These are phyloP conservation scores for Leiothrix lutea DNA, from an alignment of 2,113 vertebrate species.

Conservation along the genomic window DNA sequence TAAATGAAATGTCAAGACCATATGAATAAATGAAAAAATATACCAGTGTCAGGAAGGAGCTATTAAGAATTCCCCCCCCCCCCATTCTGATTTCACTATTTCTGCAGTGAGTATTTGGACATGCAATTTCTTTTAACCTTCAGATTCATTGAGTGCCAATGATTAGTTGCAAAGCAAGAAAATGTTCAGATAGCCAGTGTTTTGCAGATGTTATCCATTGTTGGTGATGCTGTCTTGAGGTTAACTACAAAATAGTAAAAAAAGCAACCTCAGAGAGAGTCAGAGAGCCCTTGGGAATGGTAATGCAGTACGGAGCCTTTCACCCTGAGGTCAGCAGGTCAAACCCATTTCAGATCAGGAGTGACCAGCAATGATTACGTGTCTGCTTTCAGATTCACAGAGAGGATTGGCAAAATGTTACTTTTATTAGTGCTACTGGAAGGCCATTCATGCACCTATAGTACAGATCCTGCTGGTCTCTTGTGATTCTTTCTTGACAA, in stretches of 20 bases:
- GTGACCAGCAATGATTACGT: slow-evolving; percentile 16
- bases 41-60: neutral
- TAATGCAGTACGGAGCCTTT: slow-evolving; percentile 58
- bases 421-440: slow-evolving; percentile 11
- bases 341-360: slow-evolving; percentile 32
- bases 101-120: neutral
- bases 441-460: neutral
- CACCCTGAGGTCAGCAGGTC: slow-evolving; percentile 54
- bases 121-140: slow-evolving; percentile 15
- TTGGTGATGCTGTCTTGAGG: slow-evolving; percentile 6
- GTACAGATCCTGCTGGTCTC: neutral
- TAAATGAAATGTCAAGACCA: neutral
- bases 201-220: slow-evolving; percentile 61
- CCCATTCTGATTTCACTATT: neutral
- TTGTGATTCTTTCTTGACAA: neutral
- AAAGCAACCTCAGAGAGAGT: neutral
- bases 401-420: neutral
- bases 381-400: neutral
- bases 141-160: slow-evolving; percentile 54
- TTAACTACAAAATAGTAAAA: slow-evolving; percentile 59
- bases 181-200: slow-evolving; percentile 12
- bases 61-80: fast-evolving
- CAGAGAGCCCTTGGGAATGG: slow-evolving; percentile 23
- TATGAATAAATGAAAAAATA: neutral
- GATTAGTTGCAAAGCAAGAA: slow-evolving; percentile 40